Evolutionary conservation across 2,113 vertebrate genomes (phyloP), one percentile per base, ranked within the genome.

Genomic region (Osmerus eperlanus): DNA sequence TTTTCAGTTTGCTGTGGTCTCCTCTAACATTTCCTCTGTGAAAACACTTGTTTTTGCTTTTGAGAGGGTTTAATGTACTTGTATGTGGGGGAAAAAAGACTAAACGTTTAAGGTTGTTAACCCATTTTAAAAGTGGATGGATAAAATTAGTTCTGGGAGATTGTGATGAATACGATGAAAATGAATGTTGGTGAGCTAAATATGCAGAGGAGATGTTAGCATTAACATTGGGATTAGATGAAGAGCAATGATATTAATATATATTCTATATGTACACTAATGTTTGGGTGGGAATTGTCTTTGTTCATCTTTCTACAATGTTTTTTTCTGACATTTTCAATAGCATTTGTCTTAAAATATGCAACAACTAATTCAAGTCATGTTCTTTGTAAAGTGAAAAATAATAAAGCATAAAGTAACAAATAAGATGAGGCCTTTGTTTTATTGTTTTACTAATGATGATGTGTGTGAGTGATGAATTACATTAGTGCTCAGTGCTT

Each of bases 301-400:
- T 63, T 55, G 12, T 51, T n/a, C 2, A 0, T 29, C 25, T 28
- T 72, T 36, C 15, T 64, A 16, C 23, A 16, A 32, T 51, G 12
- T 67, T 16, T 3, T n/a, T 62, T 28, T 15, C 23, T 62, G 16
- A 16, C 28, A 36, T 64, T 62, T 62, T 29, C 32, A 4, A 25
- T 77, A 67, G 67, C 54, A 69, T 70, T 52, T 58, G 41, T 62
- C 62, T 60, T 68, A 73, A 67, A 56, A 73, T 70, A 68, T 80
- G 78, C 69, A 70, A 70, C 72, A 77, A 72, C 69, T 72, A 75
- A 80, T 83, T 70, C 66, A 16, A 14, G 25, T 73, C 21, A 51
- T 73, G 59, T 53, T 74, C 25, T 64, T 68, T 69, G 29, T 32
- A 61, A 73, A 62, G 55, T 28, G 52, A 65, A 9, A 64, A 60